These are phyloP conservation scores for human (Homo sapiens) DNA, from an alignment of 2,113 vertebrate species.

Conservation along the genomic window DNA sequence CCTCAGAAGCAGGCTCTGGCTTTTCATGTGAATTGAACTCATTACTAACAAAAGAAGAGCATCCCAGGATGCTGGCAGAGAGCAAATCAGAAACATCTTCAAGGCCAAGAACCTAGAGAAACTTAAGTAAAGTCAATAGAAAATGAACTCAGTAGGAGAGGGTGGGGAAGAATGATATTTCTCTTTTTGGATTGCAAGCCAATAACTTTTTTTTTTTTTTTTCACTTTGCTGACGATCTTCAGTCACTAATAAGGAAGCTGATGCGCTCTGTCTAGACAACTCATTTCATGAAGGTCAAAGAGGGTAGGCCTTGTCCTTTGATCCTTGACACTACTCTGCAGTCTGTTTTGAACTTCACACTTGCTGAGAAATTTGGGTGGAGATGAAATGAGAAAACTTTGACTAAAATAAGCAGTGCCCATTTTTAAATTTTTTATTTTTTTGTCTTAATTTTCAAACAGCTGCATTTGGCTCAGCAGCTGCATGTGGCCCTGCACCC, in stretches of 20 bases:
- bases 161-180: background rate
- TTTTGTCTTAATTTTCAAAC: conserved; percentile 8
- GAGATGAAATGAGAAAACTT: conserved; percentile 16
- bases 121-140: background rate
- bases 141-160: background rate
- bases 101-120: background rate
- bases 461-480: background rate
- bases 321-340: background rate
- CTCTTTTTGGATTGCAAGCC: background rate
- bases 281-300: background rate
- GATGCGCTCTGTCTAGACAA: background rate
- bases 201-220: background rate
- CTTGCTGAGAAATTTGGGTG: background rate
- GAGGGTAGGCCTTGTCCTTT: background rate
- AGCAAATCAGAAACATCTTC: background rate
- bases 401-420: background rate
- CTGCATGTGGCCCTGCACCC: background rate
- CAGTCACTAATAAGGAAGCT: background rate
- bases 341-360: background rate
- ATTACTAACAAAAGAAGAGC: conserved; percentile 14
- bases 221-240: background rate
- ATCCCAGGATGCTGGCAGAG: background rate
- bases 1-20: background rate
- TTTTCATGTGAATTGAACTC: conserved; percentile 35
- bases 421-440: background rate